phyloP scores from a whole-genome alignment of 2,888 invertebrate species.

The Pocota personata region DNA sequence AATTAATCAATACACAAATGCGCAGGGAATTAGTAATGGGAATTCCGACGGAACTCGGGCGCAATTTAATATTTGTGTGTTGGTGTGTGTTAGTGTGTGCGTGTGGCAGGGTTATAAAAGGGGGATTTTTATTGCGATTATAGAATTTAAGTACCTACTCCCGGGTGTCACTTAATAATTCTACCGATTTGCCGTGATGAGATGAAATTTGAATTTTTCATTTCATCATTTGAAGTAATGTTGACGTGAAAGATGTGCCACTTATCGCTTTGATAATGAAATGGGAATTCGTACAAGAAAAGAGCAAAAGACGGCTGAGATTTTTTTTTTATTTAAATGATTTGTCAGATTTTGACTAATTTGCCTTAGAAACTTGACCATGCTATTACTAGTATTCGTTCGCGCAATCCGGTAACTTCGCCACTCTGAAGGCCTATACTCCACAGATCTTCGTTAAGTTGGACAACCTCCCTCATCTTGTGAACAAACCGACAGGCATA shows the following conservation, averaged over 20 bases:
- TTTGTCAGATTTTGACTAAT: too few species aligned
- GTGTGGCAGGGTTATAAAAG: background rate
- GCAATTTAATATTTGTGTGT: background rate
- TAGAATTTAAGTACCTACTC: background rate
- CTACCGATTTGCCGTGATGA: constrained; percentile 23
- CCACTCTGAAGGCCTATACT: too few species aligned
- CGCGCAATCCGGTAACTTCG: too few species aligned
- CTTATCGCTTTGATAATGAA: background rate
- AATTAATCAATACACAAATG: constrained; percentile 53
- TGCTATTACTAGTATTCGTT: too few species aligned
- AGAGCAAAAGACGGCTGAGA: background rate
- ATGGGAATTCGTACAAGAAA: background rate
- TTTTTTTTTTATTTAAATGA: background rate
- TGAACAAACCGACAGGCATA: too few species aligned
- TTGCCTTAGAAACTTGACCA: too few species aligned
- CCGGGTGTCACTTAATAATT: constrained; percentile 31
- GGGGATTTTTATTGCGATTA: background rate
- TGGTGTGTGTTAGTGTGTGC: background rate
- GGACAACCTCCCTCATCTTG: too few species aligned
- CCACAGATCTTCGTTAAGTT: too few species aligned
- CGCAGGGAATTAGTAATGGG: constrained; percentile 22
- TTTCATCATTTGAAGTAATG: background rate
- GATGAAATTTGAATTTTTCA: constrained; percentile 9
- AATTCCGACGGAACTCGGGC: background rate
- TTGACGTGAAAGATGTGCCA: background rate